Evolutionary conservation across 2,113 vertebrate genomes (phyloP).

Genomic region (Cyrtonyx montezumae): DNA sequence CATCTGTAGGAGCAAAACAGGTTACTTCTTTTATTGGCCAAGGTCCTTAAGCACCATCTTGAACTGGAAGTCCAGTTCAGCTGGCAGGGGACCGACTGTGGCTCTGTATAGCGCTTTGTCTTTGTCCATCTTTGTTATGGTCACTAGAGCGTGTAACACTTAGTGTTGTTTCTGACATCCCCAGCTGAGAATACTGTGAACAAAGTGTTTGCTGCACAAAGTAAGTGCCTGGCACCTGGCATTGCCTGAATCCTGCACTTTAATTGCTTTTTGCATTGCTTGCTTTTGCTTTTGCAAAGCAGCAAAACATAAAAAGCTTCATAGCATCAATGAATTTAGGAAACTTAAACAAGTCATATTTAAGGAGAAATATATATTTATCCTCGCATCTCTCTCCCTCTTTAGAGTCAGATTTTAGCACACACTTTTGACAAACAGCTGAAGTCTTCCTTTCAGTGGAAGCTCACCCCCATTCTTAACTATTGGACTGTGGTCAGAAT

Average conservation of each 20-base stretch:
- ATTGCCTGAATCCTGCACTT: not conserved
- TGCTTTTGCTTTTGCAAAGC: not conserved
- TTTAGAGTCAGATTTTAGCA: not conserved
- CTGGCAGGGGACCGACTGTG: not conserved
- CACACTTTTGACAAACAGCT: not conserved
- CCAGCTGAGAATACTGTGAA: not conserved
- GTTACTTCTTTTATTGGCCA: not conserved
- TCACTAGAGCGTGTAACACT: not conserved
- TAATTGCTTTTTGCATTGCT: not conserved
- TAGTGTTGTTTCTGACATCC: not conserved
- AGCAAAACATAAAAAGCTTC: not conserved
- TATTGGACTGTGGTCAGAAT: not conserved
- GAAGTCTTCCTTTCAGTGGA: not conserved
- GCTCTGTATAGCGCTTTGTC: not conserved
- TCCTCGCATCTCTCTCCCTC: not conserved
- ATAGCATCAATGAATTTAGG: not conserved
- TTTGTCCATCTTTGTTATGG: not conserved
- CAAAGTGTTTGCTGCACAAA: not conserved
- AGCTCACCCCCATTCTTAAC: not conserved
- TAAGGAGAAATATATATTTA: not conserved
- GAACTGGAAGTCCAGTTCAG: not conserved
- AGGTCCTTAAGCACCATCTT: not conserved
- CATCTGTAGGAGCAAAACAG: not conserved
- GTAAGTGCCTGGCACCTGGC: not conserved
- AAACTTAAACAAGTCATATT: not conserved